Conservation (phyloP, 2,888 invertebrate species). For the Lottia scabra region DNA sequence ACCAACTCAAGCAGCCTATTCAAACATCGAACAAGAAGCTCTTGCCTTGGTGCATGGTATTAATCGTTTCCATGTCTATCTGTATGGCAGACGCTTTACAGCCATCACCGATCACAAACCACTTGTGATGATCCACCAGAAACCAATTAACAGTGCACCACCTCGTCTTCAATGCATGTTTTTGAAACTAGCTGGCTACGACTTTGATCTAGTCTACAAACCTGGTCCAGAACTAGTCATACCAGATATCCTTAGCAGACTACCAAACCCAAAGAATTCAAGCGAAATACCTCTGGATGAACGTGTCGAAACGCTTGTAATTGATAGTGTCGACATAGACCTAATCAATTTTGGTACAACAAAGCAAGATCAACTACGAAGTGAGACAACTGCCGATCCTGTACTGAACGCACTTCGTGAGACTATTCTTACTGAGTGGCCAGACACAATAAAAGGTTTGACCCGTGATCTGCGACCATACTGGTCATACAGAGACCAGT, state of each 20-base stretch:
- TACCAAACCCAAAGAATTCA: slow-evolving; percentile 20
- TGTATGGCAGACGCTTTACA: slow-evolving; percentile 18
- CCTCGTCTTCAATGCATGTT: slow-evolving; percentile 29
- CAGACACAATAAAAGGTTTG: slow-evolving; percentile 8
- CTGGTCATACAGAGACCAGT: slow-evolving; percentile 23
- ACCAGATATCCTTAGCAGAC: slow-evolving; percentile 28
- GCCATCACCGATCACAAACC: slow-evolving; percentile 33
- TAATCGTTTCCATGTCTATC: slow-evolving; percentile 21
- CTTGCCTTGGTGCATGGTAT: slow-evolving; percentile 26
- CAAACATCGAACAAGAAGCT: slow-evolving; percentile 30
- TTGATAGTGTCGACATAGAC: slow-evolving; percentile 8
- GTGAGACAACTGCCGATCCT: slow-evolving; percentile 10
- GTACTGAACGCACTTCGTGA: slow-evolving; percentile 16
- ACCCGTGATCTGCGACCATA: slow-evolving; percentile 14
- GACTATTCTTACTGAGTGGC: slow-evolving; percentile 22
- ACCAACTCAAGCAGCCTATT: slow-evolving; percentile 20
- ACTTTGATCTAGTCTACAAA: slow-evolving; percentile 20
- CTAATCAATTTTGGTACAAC: slow-evolving; percentile 11
- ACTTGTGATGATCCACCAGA: slow-evolving; percentile 18
- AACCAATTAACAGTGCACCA: slow-evolving; percentile 14
- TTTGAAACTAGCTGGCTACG: slow-evolving; percentile 29
- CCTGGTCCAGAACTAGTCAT: slow-evolving; percentile 28
- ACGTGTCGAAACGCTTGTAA: slow-evolving; percentile 15
- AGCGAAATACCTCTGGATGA: slow-evolving; percentile 17
- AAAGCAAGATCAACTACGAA: slow-evolving; percentile 7